These are phyloP conservation scores for Chrysocyon brachyurus DNA, from an alignment of 2,797 vertebrate genomes.

Conservation along the genomic window DNA sequence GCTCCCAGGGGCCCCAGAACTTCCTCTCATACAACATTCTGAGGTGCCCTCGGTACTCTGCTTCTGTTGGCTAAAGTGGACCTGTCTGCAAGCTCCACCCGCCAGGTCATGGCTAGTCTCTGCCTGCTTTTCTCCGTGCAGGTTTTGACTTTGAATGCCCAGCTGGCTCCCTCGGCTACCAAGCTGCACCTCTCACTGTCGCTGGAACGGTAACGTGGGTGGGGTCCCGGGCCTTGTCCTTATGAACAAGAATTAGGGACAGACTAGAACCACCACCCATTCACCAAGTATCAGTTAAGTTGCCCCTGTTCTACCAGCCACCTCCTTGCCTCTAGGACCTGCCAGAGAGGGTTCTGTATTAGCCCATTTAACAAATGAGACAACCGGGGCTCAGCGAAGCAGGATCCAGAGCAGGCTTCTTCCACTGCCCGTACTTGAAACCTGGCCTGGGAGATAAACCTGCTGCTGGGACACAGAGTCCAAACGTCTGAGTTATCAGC, in stretches of 20 bases:
- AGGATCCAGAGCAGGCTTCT: too few species aligned
- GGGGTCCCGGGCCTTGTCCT: not conserved
- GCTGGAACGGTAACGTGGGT: slow-evolving; percentile 83
- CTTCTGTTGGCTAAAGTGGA: not conserved
- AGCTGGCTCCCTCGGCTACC: slow-evolving; percentile 4
- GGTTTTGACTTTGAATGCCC: slow-evolving; percentile 80
- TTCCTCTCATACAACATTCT: too few species aligned
- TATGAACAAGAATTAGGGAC: not conserved
- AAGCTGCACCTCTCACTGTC: slow-evolving; percentile 78
- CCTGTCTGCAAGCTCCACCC: not conserved
- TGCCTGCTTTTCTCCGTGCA: slow-evolving; percentile 62
- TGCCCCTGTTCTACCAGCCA: not conserved
- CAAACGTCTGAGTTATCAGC: not conserved
- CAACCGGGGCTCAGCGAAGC: not conserved
- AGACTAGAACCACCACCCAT: not conserved
- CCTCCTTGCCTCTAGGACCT: not conserved
- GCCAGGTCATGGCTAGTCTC: not conserved
- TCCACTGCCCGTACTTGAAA: not conserved
- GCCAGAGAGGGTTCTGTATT: not conserved
- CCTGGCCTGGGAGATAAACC: not conserved
- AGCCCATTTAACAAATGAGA: not conserved
- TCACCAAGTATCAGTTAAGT: not conserved
- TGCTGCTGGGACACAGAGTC: not conserved
- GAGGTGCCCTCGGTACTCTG: not conserved
- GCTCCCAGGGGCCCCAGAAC: not conserved